Evolutionary conservation across 2,113 vertebrate species (phyloP).

Genomic region (Mastomys natalensis): DNA sequence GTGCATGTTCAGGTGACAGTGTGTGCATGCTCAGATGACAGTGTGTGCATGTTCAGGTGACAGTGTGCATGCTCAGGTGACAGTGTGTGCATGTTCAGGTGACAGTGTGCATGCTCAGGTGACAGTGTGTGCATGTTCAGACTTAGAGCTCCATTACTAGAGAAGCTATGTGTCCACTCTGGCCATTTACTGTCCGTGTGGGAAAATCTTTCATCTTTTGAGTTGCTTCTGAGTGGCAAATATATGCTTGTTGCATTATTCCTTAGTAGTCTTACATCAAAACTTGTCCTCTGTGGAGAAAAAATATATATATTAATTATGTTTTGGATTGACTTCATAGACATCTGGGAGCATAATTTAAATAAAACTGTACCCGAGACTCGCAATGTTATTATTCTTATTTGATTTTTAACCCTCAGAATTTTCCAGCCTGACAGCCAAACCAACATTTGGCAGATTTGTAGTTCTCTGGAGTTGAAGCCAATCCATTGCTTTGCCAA

Average conservation of each 20-base stretch:
- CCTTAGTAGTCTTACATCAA: not conserved
- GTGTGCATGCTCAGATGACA: no score
- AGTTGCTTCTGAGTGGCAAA: not conserved
- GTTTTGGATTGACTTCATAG: conserved; percentile 67
- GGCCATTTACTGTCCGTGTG: not conserved
- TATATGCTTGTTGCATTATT: not conserved
- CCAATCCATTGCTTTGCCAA: not conserved
- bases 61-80: no score
- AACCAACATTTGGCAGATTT: conserved; percentile 35
- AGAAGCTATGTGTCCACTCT: not conserved
- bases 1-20: no score
- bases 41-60: no score
- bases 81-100: no score
- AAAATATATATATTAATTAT: conserved; percentile 23
- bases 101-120: no score
- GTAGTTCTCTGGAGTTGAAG: not conserved
- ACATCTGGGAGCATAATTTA: conserved; percentile 53
- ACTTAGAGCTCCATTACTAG: not conserved
- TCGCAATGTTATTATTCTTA: conserved; percentile 51
- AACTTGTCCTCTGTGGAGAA: not conserved
- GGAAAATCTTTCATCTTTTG: not conserved
- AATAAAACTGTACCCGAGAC: conserved; percentile 35
- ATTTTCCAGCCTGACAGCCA: conserved; percentile 68
- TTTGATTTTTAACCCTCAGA: conserved; percentile 73
- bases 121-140: not conserved